Evolutionary conservation across 2,888 invertebrate species (phyloP), one percentile per base, ranked within the genome.

Genomic region (Polydrusus pterygomalis): DNA sequence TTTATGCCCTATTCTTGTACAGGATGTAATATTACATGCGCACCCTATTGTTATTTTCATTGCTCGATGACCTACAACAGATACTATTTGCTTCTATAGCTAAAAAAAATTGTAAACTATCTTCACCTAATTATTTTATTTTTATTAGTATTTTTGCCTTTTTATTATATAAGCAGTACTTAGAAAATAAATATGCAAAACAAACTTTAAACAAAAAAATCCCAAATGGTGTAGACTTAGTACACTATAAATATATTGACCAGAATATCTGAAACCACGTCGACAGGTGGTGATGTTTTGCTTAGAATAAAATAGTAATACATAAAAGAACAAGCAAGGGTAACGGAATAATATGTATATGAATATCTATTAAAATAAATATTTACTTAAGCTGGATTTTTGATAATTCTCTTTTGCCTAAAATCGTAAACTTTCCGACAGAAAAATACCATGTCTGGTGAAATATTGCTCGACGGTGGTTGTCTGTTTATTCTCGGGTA

Each of bases 391-490:
- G 86, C 87, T 17, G 88, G 88, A 85, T 88, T 88, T 80, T 88
- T 88, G 54, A 88, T 85, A 77, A 94, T 91, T 82, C 94, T 90
- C 86, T 96, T 97, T 83, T 96, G 94, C 82, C 97, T 92, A 89
- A 96, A 97, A 89, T 98, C 98, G 89, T 98, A 98, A 76, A 98
- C 95, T 83, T 96, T 94, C 63, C 97, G 93, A 88, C 98, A 98
- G 90, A 97, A 96, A 87, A 98, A 95, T 54, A 98, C 95, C 87
- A 96, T 92, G 84, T 97, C 97, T 9, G 93, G 91, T 71, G 93
- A 91, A 64, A 93, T 92, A 81, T 92, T 88, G 63, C 84, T 77
- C 88, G 93, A 86, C 87, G 93, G 90, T 82, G 94, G 92, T 85
- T 90, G 91, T 87, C 92, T 86, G 77, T 86, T 86, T 72, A 85